These are phyloP conservation scores for Drosophila subpulchrella DNA, from an alignment of 1,140 invertebrate genomes.

Conservation along the genomic window DNA sequence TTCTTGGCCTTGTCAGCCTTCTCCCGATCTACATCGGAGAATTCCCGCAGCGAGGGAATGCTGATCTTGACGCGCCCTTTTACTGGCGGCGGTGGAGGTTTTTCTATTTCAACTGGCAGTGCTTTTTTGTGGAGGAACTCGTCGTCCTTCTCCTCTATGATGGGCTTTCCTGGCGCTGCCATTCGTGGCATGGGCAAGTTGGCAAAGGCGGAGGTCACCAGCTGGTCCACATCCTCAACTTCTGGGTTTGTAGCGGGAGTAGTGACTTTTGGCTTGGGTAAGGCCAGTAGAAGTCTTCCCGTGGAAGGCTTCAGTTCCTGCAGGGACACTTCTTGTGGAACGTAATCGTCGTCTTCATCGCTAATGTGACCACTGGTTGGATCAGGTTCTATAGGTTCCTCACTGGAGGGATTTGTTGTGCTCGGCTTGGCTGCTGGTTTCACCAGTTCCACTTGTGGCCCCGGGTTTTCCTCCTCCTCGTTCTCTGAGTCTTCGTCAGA, in stretches of 20 bases:
- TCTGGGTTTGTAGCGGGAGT: background rate
- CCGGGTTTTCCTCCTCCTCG: conserved; percentile 42
- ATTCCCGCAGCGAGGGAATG: conserved; percentile 84
- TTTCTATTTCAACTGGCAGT: conserved; percentile 52
- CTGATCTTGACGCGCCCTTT: conserved; percentile 80
- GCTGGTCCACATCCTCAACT: conserved; percentile 28
- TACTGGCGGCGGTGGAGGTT: conserved; percentile 49
- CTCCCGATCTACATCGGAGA: conserved; percentile 85
- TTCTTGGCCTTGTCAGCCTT: conserved; percentile 75
- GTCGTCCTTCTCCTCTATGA: conserved; percentile 86
- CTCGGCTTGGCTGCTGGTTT: conserved; percentile 10
- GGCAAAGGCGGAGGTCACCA: conserved; percentile 59
- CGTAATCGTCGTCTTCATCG: conserved; percentile 73
- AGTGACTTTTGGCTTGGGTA: conserved; percentile 67
- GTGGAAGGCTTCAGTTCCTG: conserved; percentile 32
- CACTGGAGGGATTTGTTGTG: background rate
- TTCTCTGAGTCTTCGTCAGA: conserved; percentile 74
- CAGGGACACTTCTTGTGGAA: conserved; percentile 63
- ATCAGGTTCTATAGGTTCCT: background rate
- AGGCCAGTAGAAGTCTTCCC: conserved; percentile 24
- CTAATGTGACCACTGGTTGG: conserved; percentile 68
- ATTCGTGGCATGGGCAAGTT: conserved; percentile 66
- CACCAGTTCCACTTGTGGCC: conserved; percentile 32
- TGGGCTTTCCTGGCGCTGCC: background rate
- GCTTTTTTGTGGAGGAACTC: conserved; percentile 87